Conservation (phyloP, 2,113 vertebrate genomes). For the Rhea americana region DNA sequence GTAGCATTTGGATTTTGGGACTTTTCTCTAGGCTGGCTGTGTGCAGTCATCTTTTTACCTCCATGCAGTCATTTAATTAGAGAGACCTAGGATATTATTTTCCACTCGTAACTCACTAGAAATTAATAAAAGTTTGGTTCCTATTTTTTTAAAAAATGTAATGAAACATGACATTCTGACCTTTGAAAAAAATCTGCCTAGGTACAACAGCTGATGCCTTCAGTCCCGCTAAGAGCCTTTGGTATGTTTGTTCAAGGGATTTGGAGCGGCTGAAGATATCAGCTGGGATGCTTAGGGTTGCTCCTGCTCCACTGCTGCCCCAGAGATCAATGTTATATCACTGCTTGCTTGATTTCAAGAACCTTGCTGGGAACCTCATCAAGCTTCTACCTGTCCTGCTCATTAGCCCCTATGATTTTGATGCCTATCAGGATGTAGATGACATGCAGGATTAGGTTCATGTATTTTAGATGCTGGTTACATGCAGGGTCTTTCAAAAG, state of each 20-base stretch:
- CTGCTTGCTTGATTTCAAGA: slow-evolving; percentile 10
- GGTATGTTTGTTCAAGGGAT: neutral
- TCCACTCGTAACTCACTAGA: neutral
- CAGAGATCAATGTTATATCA: neutral
- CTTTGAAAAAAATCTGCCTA: neutral
- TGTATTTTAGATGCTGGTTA: neutral
- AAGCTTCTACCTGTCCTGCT: slow-evolving; percentile 34
- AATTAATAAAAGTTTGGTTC: neutral
- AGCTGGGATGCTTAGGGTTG: neutral
- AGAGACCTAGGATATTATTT: neutral
- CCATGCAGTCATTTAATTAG: neutral
- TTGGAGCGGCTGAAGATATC: neutral
- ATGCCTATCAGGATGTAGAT: slow-evolving; percentile 27
- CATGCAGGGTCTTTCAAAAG: neutral
- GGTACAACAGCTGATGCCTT: neutral
- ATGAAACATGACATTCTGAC: neutral
- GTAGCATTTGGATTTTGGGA: neutral
- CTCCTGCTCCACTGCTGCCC: neutral
- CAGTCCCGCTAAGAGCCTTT: neutral
- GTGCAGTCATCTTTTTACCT: neutral
- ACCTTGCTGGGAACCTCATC: slow-evolving; percentile 30
- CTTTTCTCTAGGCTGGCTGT: neutral
- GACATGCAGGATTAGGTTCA: slow-evolving; percentile 16
- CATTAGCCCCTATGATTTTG: slow-evolving; percentile 10
- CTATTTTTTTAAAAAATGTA: neutral